Conservation (phyloP, 1,140 invertebrate species). For the Pectinophora gossypiella region DNA sequence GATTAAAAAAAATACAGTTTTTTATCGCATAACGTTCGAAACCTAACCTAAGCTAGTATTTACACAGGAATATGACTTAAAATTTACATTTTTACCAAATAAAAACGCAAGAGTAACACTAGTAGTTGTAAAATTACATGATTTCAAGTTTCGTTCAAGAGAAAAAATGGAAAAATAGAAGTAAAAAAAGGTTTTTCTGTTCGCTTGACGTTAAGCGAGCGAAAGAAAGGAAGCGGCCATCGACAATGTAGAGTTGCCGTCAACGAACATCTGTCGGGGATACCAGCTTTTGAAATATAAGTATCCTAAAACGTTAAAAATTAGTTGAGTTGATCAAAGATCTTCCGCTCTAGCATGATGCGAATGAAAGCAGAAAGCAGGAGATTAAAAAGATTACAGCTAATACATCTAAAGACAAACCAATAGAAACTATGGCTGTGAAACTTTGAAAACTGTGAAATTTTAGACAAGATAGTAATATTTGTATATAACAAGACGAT, state of each 20-base stretch:
- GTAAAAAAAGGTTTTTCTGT: constrained; percentile 52
- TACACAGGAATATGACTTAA: background rate
- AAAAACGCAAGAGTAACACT: constrained; percentile 1
- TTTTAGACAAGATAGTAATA: too few species aligned
- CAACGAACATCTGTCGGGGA: constrained; percentile 39
- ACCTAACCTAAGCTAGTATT: constrained; percentile 6
- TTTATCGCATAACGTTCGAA: constrained; percentile 29
- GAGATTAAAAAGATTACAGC: too few species aligned
- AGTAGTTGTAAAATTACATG: background rate
- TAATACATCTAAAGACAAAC: too few species aligned
- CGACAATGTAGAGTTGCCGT: constrained; percentile 37
- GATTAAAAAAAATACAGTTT: constrained; percentile 17
- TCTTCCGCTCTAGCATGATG: too few species aligned
- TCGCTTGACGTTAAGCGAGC: constrained; percentile 44
- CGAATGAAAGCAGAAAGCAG: too few species aligned
- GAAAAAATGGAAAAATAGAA: background rate
- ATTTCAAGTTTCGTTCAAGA: background rate
- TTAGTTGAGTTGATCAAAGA: too few species aligned
- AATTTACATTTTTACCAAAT: background rate
- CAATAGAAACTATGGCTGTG: too few species aligned
- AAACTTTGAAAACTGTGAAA: too few species aligned
- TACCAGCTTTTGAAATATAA: background rate
- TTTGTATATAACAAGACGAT: too few species aligned
- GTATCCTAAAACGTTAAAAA: too few species aligned
- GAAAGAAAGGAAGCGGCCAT: constrained; percentile 62